These are phyloP conservation scores for Poeciliopsis turneri DNA, from an alignment of 2,797 vertebrate genomes.

Conservation along the genomic window DNA sequence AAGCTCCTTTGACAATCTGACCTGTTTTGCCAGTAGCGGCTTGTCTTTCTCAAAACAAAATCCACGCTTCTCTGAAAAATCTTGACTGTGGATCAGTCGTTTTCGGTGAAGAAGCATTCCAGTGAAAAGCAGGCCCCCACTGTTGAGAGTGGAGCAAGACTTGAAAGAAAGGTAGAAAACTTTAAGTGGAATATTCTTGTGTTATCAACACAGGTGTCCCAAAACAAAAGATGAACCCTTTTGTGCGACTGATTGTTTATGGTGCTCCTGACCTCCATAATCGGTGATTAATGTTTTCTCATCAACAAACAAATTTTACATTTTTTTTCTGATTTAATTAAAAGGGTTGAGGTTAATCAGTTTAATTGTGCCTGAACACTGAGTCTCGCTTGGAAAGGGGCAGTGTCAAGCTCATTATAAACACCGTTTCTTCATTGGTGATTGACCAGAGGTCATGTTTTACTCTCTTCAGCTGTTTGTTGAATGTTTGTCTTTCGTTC, in stretches of 20 bases:
- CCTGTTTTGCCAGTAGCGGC: conserved; percentile 13
- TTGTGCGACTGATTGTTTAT: background rate
- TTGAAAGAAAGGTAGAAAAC: background rate
- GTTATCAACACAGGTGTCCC: background rate
- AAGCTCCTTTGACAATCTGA: background rate
- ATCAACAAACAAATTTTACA: background rate
- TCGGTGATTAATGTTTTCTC: background rate
- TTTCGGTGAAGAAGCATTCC: conserved; percentile 2
- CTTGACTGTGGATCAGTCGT: background rate
- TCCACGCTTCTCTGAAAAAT: background rate
- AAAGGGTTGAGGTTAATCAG: conserved; percentile 16
- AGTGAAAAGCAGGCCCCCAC: background rate
- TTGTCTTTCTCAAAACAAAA: background rate
- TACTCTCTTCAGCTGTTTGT: conserved; percentile 36
- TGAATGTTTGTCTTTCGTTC: conserved; percentile 33
- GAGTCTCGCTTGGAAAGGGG: conserved; percentile 19
- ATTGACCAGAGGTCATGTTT: conserved; percentile 39
- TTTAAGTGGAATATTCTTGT: background rate
- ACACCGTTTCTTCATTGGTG: conserved; percentile 22
- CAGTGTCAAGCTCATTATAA: conserved; percentile 37
- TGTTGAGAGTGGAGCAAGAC: background rate
- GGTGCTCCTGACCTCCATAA: background rate
- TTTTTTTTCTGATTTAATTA: conserved; percentile 10
- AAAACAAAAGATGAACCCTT: background rate
- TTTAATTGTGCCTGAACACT: conserved; percentile 9